Evolutionary conservation across 2,888 invertebrate species (phyloP), one percentile per base, ranked within the genome.

Genomic region (Steromphala cineraria): DNA sequence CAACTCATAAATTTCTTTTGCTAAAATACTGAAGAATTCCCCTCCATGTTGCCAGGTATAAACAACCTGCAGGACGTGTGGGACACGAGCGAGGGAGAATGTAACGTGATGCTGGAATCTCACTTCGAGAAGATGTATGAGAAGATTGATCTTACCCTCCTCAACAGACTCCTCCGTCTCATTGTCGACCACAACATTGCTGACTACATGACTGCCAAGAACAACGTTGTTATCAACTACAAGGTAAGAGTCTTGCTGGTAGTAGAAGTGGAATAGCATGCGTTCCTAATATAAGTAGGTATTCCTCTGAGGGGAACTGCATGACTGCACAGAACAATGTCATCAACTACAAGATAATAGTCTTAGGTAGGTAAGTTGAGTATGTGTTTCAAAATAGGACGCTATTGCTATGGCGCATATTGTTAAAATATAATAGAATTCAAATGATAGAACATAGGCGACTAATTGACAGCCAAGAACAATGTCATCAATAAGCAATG

Each of bases 281-380:
- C n/a, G n/a, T n/a, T n/a, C n/a, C n/a, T n/a, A n/a, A n/a, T n/a
- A n/a, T n/a, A n/a, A n/a, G n/a, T n/a, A n/a, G n/a, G n/a, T n/a
- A n/a, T n/a, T n/a, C n/a, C n/a, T n/a, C n/a, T n/a, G n/a, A n/a
- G n/a, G n/a, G n/a, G n/a, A n/a, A 99, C 95, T 99, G 99, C 94
- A 99, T 99, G 99, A 99, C 99, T 0, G 99, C 99, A 1, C 99
- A 99, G 94, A 99, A 99, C 94, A 99, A 99, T n/a, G 98, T 99
- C 79, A 99, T 99, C 86, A 99, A 99, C 94, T 99, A 99, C 94
- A 99, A 99, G 95, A 95, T 95, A 89, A 82, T 88, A n/a, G 40
- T 10, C 53, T 10, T 53, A 1, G 3, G 4, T 55, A 5, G 19
- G 3, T n/a, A n/a, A 10, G 36, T 36, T 4, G 4, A 2, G 7